Base-by-base conservation (phyloP, 1,140 invertebrate species). In the Brachionus sp. region DNA sequence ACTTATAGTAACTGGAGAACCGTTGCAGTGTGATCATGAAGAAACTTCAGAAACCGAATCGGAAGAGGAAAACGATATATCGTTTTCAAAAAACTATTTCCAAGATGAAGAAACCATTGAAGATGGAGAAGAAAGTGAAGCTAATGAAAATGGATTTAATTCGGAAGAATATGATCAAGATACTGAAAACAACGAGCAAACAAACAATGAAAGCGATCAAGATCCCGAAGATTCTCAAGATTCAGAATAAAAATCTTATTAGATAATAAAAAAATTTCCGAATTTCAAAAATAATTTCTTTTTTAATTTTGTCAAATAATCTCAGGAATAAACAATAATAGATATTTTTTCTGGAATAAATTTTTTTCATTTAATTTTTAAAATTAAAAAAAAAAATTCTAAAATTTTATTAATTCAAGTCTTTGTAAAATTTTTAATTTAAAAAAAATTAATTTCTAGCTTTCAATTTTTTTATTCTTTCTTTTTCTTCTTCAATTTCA, bases 1-100 rank as follows among this genome's bases (percentile, higher is more conserved):
- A 16, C 86, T 94, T 4, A 84, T 94, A 2, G 90, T 93, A 84
- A 92, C 92, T 7, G 89, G 91, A 44, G 84, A 89, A 82, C 91
- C 91, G 3, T 87, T 92, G 35, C 88, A 87, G 13, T 78, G 85
- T 44, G 50, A 62, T 23, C 35, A 42, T 13, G 62, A 83, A 44
- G 53, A 83, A 25, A 29, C 19, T 25, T 13, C n/a, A 42, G 80
- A 68, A n/a, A 44, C 39, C 5, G 66, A 82, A 9, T 37, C 29
- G 0, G 80, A 82, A 44, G 80, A 82, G n/a, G 80, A 82, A 50
- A 33, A 29, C 7, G 80, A 78, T 19, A 37, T 57, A 19, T 46
- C 29, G 33, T 39, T 57, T 78, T 57, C 50, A 33, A 84, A 35
- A 78, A 39, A 66, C 42, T 77, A 77, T 73, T 35, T 66, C 42